phyloP scores from a whole-genome alignment of 2,888 invertebrate genomes.

The Diaperis boleti region DNA sequence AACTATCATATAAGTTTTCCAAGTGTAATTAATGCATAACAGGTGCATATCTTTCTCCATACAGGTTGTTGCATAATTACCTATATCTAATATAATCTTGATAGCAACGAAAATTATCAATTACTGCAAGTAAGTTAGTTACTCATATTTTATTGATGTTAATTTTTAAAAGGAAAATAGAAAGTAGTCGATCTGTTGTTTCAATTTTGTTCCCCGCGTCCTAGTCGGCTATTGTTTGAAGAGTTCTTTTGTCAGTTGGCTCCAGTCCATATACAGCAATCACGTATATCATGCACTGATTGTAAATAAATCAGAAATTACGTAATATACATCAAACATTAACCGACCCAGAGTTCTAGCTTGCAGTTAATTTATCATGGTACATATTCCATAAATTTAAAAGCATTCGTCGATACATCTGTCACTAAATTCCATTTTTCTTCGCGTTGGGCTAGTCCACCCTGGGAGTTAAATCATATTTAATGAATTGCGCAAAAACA shows the following conservation, averaged over 20 bases:
- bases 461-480: slow-evolving; percentile 21
- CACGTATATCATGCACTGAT: slow-evolving; percentile 17
- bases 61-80: too few species aligned
- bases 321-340: slow-evolving; percentile 27
- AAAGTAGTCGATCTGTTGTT: neutral
- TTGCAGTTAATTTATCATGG: slow-evolving; percentile 23
- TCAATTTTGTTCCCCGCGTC: neutral
- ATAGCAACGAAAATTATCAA: too few species aligned
- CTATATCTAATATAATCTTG: too few species aligned
- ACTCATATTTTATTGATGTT: too few species aligned
- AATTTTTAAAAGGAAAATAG: neutral
- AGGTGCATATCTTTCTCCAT: too few species aligned
- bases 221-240: neutral
- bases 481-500: slow-evolving; percentile 31
- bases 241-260: neutral
- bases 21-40: too few species aligned
- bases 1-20: too few species aligned
- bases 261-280: slow-evolving; percentile 13
- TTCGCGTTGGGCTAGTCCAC: too few species aligned
- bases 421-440: too few species aligned
- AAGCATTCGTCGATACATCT: slow-evolving; percentile 13
- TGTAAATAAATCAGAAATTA: slow-evolving; percentile 33
- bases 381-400: slow-evolving; percentile 20
- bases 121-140: too few species aligned
- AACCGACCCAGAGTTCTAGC: neutral